Evolutionary conservation across 64 coral and sea anemone species (phyloP).

Genomic region (Actinia equina): DNA sequence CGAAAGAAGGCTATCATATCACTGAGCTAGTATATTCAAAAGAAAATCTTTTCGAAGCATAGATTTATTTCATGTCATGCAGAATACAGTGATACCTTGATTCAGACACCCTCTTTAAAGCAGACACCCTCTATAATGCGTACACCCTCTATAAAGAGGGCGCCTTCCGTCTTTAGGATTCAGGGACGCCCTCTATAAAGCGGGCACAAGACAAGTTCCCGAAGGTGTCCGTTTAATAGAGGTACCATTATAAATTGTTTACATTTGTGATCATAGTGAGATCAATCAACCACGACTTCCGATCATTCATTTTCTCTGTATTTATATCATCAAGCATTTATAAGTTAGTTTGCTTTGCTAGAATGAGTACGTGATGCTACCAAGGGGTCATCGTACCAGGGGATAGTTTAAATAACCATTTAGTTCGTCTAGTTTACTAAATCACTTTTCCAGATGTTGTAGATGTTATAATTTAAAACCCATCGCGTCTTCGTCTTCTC

Average conservation of each 20-base stretch:
- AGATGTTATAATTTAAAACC: background rate
- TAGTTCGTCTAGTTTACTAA: background rate
- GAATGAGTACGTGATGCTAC: background rate
- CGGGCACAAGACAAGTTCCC: background rate
- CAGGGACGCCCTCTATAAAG: background rate
- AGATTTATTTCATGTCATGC: too few relatives aligned
- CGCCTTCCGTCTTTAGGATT: too few relatives aligned
- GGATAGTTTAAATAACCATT: conserved; percentile 7
- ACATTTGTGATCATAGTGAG: too few relatives aligned
- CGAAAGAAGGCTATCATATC: too few relatives aligned
- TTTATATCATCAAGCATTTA: background rate
- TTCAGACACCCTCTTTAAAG: background rate
- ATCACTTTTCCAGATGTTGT: conserved; percentile 5
- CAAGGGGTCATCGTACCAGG: background rate
- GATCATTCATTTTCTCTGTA: background rate
- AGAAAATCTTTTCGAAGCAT: too few relatives aligned
- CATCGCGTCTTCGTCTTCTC: background rate
- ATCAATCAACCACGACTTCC: too few relatives aligned
- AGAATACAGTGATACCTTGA: too few relatives aligned
- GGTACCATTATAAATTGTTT: too few relatives aligned
- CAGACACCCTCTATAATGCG: background rate
- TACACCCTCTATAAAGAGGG: too few relatives aligned
- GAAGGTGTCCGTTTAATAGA: too few relatives aligned
- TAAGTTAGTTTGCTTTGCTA: background rate
- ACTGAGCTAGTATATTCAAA: too few relatives aligned